Conservation (phyloP, 2,113 vertebrate genomes). For the Suncus etruscus region DNA sequence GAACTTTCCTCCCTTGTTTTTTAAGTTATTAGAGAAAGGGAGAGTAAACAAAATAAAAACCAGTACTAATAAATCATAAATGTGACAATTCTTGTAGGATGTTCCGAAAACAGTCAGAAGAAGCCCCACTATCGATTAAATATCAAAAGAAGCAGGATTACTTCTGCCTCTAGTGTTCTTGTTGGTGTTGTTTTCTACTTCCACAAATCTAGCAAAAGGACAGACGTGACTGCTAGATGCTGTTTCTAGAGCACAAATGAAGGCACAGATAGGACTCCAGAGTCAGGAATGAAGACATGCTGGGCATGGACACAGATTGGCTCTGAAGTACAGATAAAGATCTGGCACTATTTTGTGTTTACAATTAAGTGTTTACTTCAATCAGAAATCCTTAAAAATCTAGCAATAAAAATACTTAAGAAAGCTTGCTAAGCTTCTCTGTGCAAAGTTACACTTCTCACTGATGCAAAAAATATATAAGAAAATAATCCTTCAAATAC, state of each 20-base stretch:
- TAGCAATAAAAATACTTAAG: constrained; percentile 71
- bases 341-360: constrained; percentile 48
- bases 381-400: constrained; percentile 58
- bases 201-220: constrained; percentile 67
- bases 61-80: not conserved
- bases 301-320: constrained; percentile 39
- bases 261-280: constrained; percentile 74
- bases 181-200: constrained; percentile 56
- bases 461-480: constrained; percentile 67
- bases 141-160: constrained; percentile 62
- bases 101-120: constrained; percentile 58
- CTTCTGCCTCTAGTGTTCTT: constrained; percentile 70
- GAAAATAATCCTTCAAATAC: constrained; percentile 72
- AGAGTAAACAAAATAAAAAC: constrained; percentile 25
- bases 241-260: constrained; percentile 52
- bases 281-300: constrained; percentile 1
- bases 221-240: constrained; percentile 59
- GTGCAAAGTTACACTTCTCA: constrained; percentile 58
- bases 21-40: constrained; percentile 50
- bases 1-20: not conserved
- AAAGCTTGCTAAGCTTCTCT: constrained; percentile 60
- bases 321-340: constrained; percentile 48
- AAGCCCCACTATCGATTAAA: constrained; percentile 65
- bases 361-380: constrained; percentile 56
- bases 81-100: constrained; percentile 30